phyloP scores from a whole-genome alignment of 2,113 vertebrate genomes.

The Nicator chloris region DNA sequence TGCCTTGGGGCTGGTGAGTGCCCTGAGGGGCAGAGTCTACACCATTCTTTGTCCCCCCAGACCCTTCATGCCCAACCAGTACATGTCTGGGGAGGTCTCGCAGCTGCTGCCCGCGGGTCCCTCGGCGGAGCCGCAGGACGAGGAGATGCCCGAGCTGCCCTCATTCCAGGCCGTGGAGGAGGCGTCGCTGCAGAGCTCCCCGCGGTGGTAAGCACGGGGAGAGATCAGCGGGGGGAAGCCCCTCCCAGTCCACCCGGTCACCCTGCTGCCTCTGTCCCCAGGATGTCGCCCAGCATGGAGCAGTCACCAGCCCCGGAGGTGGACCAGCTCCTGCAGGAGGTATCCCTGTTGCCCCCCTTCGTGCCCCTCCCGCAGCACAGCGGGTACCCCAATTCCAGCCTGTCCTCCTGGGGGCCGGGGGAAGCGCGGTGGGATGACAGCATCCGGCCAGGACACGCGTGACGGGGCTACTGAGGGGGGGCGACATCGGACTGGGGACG shows the following conservation, averaged over 20 bases:
- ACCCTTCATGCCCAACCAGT: conserved; percentile 16
- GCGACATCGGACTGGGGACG: background rate
- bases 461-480: background rate
- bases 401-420: background rate
- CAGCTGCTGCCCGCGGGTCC: background rate
- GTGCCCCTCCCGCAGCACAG: background rate
- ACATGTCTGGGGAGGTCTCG: background rate
- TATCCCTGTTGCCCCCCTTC: background rate
- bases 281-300: background rate
- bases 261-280: background rate
- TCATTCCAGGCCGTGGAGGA: background rate
- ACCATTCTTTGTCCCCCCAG: background rate
- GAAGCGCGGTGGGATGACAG: conserved; percentile 16
- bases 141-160: conserved; percentile 24
- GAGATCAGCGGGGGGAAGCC: background rate
- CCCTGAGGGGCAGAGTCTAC: background rate
- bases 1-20: background rate
- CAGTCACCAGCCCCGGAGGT: accelerated
- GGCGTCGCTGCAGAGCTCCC: background rate
- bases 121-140: accelerated
- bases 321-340: background rate
- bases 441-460: background rate
- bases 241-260: background rate
- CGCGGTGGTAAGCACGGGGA: background rate
- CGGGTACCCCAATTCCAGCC: background rate